Evolutionary conservation across 2,797 vertebrate species (phyloP).

Genomic region (Lutjanus argentimaculatus): DNA sequence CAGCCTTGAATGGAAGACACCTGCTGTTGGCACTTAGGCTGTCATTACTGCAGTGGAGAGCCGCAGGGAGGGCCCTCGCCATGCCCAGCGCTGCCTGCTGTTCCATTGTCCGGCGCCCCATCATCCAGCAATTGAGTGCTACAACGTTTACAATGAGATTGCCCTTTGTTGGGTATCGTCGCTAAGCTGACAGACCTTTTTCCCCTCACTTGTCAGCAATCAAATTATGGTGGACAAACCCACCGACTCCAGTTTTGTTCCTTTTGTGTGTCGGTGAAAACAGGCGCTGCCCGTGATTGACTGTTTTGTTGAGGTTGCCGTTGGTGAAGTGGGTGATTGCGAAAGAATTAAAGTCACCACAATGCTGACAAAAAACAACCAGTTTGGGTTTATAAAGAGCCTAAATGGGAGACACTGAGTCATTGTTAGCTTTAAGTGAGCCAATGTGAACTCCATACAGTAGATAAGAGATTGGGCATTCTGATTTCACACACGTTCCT

Average conservation of each 20-base stretch:
- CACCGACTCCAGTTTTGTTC: slow-evolving; percentile 75
- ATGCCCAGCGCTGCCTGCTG: slow-evolving; percentile 80
- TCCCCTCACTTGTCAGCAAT: slow-evolving; percentile 86
- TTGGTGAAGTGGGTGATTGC: slow-evolving; percentile 78
- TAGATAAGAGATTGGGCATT: slow-evolving; percentile 54
- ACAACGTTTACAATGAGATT: slow-evolving; percentile 83
- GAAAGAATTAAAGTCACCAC: slow-evolving; percentile 75
- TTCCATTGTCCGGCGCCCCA: slow-evolving; percentile 81
- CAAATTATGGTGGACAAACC: slow-evolving; percentile 80
- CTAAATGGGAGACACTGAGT: slow-evolving; percentile 64
- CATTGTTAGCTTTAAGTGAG: slow-evolving; percentile 62
- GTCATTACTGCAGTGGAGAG: slow-evolving; percentile 80
- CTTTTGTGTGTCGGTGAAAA: slow-evolving; percentile 75
- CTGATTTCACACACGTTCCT: slow-evolving; percentile 60
- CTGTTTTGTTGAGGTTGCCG: slow-evolving; percentile 82
- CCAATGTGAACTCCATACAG: slow-evolving; percentile 36
- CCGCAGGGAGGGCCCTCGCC: slow-evolving; percentile 78
- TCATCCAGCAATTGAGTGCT: slow-evolving; percentile 83
- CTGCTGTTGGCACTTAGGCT: slow-evolving; percentile 88
- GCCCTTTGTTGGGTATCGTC: slow-evolving; percentile 81
- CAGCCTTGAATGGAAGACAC: slow-evolving; percentile 86
- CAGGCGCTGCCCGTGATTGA: slow-evolving; percentile 69
- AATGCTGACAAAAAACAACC: slow-evolving; percentile 63
- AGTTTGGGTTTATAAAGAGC: slow-evolving; percentile 60
- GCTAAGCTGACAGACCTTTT: slow-evolving; percentile 83